These are phyloP conservation scores for Cryptus viduatorius DNA, from an alignment of 2,888 invertebrate genomes.

Conservation along the genomic window DNA sequence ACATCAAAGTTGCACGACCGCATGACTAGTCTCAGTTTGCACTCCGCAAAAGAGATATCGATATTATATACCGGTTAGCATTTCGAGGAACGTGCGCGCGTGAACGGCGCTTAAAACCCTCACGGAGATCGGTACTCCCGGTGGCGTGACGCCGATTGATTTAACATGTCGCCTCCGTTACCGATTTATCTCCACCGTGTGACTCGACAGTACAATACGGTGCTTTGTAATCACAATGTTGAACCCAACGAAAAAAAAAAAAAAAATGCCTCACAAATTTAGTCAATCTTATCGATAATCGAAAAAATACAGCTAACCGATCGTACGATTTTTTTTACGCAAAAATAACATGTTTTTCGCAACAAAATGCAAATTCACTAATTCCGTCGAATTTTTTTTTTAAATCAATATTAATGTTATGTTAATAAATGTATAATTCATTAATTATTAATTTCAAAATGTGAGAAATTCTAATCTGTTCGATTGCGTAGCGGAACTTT, in stretches of 20 bases:
- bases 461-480: too few relatives aligned
- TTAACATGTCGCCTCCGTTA: conserved; percentile 32
- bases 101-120: conserved; percentile 42
- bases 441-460: too few relatives aligned
- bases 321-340: neutral
- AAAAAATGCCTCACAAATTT: neutral
- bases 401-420: too few relatives aligned
- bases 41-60: conserved; percentile 67
- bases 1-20: conserved; percentile 78
- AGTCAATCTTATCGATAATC: neutral
- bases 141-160: conserved; percentile 59
- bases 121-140: conserved; percentile 40
- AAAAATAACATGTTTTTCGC: too few relatives aligned
- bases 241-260: neutral
- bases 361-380: too few relatives aligned
- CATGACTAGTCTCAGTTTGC: conserved; percentile 59
- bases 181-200: conserved; percentile 13
- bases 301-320: too few relatives aligned
- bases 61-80: conserved; percentile 73
- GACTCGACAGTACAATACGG: neutral
- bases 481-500: too few relatives aligned
- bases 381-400: too few relatives aligned
- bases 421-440: too few relatives aligned
- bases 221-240: neutral
- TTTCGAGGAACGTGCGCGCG: conserved; percentile 66